A percentile compares a stretch with the other conserved stretches of the same genome.
These are phyloP conservation scores for Todiramphus chloris DNA, from an alignment of 2,113 vertebrate genomes.

Conservation along the genomic window DNA sequence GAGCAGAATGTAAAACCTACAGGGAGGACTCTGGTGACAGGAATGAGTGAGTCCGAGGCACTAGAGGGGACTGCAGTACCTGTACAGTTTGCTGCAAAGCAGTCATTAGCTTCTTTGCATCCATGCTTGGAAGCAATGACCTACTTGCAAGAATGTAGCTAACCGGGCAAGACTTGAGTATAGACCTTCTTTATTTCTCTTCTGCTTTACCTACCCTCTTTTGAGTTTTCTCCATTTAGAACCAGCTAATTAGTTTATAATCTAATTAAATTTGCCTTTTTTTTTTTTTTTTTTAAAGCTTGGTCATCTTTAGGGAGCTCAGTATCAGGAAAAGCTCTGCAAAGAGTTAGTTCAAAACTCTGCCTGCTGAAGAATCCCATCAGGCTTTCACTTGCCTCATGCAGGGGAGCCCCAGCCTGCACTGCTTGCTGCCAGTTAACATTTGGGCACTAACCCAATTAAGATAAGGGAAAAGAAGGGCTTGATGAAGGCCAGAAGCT, in stretches of 20 bases:
- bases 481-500: neutral
- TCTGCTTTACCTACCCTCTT: slow-evolving; percentile 42
- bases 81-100: neutral
- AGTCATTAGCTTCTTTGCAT: slow-evolving; percentile 17
- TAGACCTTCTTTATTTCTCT: slow-evolving; percentile 25
- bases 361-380: neutral
- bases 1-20: neutral
- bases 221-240: slow-evolving; percentile 33
- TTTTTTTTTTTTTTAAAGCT: neutral
- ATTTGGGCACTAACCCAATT: neutral
- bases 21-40: neutral
- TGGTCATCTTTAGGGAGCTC: slow-evolving; percentile 35
- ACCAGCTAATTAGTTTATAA: slow-evolving; percentile 45
- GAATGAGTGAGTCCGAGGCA: neutral
- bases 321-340: neutral
- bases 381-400: neutral
- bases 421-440: neutral
- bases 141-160: slow-evolving; percentile 45
- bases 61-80: neutral
- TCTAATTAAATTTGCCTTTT: slow-evolving; percentile 45
- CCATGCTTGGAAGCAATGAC: slow-evolving; percentile 35
- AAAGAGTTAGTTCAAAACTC: neutral
- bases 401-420: neutral
- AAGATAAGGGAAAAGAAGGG: neutral
- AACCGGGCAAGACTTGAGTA: slow-evolving; percentile 1